Conservation (phyloP, 23 tunicate genomes). For the Oikopleura dioica region DNA sequence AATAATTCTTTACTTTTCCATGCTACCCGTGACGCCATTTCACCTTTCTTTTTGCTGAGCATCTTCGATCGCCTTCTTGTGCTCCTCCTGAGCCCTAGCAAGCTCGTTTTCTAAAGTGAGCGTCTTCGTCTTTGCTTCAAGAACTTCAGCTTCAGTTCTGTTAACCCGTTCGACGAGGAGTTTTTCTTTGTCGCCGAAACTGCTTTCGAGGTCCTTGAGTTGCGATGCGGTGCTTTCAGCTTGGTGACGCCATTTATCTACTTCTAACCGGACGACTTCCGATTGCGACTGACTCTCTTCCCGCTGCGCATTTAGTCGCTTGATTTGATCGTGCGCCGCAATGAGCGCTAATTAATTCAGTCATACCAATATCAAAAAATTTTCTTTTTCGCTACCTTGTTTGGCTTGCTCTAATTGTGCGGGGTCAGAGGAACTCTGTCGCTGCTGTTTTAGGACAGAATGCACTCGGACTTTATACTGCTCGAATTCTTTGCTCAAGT, state of each 20-base stretch:
- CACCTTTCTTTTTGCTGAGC: no score
- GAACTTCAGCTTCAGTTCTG: no score
- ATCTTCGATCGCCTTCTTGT: no score
- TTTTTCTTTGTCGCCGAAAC: neutral
- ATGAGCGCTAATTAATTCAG: neutral
- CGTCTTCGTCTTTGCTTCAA: no score
- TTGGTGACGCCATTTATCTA: neutral
- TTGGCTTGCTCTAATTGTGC: neutral
- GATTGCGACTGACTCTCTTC: neutral
- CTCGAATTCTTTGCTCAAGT: neutral
- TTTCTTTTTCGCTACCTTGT: neutral
- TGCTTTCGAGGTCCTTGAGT: neutral
- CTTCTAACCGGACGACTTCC: neutral
- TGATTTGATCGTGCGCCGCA: slow-evolving; percentile 1
- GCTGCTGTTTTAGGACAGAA: neutral
- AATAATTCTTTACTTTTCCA: no score
- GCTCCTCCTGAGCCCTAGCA: no score
- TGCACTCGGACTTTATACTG: neutral
- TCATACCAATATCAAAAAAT: neutral
- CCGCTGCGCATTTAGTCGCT: neutral
- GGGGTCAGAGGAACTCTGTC: neutral
- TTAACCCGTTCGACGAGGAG: no score
- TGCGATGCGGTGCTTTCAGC: neutral
- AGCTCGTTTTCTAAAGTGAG: no score
- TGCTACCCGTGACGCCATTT: no score